Evolutionary conservation across 2,888 invertebrate genomes (phyloP), one percentile per base, ranked within the genome.

Genomic region (Temnothorax ravouxi): DNA sequence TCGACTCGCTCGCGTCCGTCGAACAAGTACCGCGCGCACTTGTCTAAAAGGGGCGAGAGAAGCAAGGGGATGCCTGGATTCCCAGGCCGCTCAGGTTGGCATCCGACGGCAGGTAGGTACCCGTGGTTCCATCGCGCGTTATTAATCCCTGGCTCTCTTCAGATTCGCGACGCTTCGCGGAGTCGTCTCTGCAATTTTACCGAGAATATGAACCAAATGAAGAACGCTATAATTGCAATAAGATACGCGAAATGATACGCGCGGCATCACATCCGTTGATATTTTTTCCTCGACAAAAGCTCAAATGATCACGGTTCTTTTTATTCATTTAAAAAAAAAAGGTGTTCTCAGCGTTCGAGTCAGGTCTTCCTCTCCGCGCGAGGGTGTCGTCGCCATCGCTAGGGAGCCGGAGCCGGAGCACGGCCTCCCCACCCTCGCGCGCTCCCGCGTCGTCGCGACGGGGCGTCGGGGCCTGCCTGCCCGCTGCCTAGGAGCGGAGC

Each of bases 311-410:
- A n/a, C 11, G 11, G 3, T 38, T 62, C 0, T 62, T 34, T 1
- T n/a, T 3, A 29, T 29, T 34, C n/a, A 11, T 18, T n/a, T 5
- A 61, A 38, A n/a, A 34, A 34, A 6, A 6, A 34, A 34, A 0
- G 3, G 18, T 8, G 0, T 34, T 18, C 34, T 34, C 8, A 34
- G 34, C 34, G 34, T n/a, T 18, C 8, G 2, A 34, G n/a, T n/a
- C n/a, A n/a, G 8, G 8, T n/a, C 18, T 44, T 13, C 13, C 44
- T 13, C 3, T 8, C 5, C 11, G n/a, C 62, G 41, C 71, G 77
- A 77, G 77, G 71, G 41, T 69, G 54, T 77, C 54, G 25, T 69
- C 29, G 77, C 77, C 71, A 69, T 77, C 71, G n/a, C 77, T 77
- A 41, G 52, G 54, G 25, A 34, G 64, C 5, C 15, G 13, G 25